phyloP scores from a whole-genome alignment of 2,888 invertebrate species.

The Barypeithes pellucidus region DNA sequence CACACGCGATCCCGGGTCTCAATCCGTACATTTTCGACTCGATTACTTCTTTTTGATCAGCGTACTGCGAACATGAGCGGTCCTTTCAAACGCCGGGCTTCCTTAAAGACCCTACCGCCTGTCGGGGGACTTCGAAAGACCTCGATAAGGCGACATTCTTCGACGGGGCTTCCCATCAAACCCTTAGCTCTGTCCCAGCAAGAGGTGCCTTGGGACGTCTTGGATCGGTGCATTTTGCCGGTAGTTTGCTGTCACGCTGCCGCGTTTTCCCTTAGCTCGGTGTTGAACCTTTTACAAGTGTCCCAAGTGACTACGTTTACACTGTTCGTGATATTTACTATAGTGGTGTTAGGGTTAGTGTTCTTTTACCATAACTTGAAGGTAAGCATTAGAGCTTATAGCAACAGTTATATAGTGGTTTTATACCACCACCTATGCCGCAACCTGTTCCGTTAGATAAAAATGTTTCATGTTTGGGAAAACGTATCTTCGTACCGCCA shows the following conservation, averaged over 20 bases:
- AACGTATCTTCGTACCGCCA: too few relatives aligned
- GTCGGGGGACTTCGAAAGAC: slow-evolving; percentile 58
- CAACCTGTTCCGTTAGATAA: too few relatives aligned
- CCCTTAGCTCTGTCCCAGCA: slow-evolving; percentile 72
- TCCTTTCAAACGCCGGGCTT: slow-evolving; percentile 68
- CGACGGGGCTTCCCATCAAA: slow-evolving; percentile 69
- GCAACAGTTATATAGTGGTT: too few relatives aligned
- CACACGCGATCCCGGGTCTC: slow-evolving; percentile 36
- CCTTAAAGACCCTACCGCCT: slow-evolving; percentile 66
- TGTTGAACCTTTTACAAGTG: slow-evolving; percentile 81
- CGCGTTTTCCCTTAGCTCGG: slow-evolving; percentile 82
- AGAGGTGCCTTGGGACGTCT: slow-evolving; percentile 81
- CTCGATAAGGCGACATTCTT: slow-evolving; percentile 63
- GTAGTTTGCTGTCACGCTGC: slow-evolving; percentile 87
- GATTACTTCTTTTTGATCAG: slow-evolving; percentile 37
- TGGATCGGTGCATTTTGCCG: slow-evolving; percentile 83
- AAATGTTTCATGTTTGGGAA: too few relatives aligned
- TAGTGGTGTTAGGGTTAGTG: slow-evolving; percentile 82
- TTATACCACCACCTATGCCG: too few relatives aligned
- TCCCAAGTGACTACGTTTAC: slow-evolving; percentile 85
- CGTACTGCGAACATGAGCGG: slow-evolving; percentile 65
- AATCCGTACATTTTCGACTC: slow-evolving; percentile 40
- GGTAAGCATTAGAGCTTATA: slow-evolving; percentile 75
- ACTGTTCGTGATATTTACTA: slow-evolving; percentile 84
- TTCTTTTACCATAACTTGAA: slow-evolving; percentile 90